Evolutionary conservation across 1,140 invertebrate species (phyloP), one percentile per base, ranked within the genome.

Genomic region (Hestina assimilis): DNA sequence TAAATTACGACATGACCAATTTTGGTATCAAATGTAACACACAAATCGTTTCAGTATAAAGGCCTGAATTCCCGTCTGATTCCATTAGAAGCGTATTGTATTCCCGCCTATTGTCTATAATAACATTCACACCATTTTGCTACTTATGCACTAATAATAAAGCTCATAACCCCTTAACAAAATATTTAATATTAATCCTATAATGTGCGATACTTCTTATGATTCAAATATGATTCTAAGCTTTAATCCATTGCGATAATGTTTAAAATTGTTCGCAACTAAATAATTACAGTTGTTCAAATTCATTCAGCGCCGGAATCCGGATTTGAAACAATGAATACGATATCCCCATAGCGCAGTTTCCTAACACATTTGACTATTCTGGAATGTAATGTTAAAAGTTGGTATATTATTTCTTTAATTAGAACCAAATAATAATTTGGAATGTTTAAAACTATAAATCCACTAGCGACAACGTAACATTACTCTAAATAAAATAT

Each of bases 21-120:
- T 17, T 38, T 8, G 11, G 9, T 17, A 38, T 38, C 33, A 19
- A 38, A 38, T 38, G 33, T 38, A 38, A 38, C 33, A 38, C 9
- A 38, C 33, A 38, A 38, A 38, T 19, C 17, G 42, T 26, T 45
- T 45, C 42, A 45, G 21, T 26, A 45, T 26, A 45, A 28, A 45
- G 42, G 42, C 42, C 21, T 26, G 42, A 45, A 45, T 45, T 45
- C 15, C 21, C 8, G 33, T 38, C 33, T 38, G 28, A 53, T 42
- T 53, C 50, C 38, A 53, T 53, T 53, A 53, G 23, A 12, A n/a
- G 5, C 15, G 14, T 42, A 53, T 42, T 42, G 38, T 53, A 38
- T 19, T 53, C 21, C 15, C 28, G 6, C 8, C 42, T 28, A 45
- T 45, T 45, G 26, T 45, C 28, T 45, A 45, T 11, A 15, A 17